Conservation (phyloP, 2,113 vertebrate species). For the Semicossyphus pulcher region DNA sequence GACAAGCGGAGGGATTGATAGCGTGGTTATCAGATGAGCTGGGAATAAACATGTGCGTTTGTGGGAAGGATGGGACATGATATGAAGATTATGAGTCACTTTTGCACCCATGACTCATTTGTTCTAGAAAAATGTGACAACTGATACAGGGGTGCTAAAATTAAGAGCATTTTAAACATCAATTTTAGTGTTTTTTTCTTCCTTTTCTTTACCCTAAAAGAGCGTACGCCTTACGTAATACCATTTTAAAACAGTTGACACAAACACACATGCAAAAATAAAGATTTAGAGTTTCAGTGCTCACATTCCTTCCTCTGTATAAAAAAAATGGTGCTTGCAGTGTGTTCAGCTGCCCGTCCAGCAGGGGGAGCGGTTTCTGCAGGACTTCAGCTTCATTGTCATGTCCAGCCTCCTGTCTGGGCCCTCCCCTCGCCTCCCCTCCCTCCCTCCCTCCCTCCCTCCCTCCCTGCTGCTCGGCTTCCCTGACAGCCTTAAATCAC, state of each 20-base stretch:
- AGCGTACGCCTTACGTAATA: too few species aligned
- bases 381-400: slow-evolving; percentile 66
- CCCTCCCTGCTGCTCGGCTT: slow-evolving; percentile 42
- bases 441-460: background rate
- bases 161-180: too few species aligned
- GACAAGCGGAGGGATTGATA: slow-evolving; percentile 38
- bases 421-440: background rate
- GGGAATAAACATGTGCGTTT: slow-evolving; percentile 7
- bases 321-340: background rate
- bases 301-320: background rate
- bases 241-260: background rate
- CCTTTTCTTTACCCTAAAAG: too few species aligned
- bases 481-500: slow-evolving; percentile 73
- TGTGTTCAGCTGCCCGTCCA: slow-evolving; percentile 68
- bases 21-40: slow-evolving; percentile 29
- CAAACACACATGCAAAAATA: background rate
- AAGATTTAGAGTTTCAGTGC: background rate
- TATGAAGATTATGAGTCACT: slow-evolving; percentile 5
- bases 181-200: too few species aligned
- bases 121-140: slow-evolving; percentile 1
- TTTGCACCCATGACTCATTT: background rate
- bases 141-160: background rate
- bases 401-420: slow-evolving; percentile 69
- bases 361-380: slow-evolving; percentile 78
- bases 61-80: slow-evolving; percentile 1